These are phyloP conservation scores for Syrmaticus mikado DNA, from an alignment of 2,113 vertebrate species.

Conservation along the genomic window DNA sequence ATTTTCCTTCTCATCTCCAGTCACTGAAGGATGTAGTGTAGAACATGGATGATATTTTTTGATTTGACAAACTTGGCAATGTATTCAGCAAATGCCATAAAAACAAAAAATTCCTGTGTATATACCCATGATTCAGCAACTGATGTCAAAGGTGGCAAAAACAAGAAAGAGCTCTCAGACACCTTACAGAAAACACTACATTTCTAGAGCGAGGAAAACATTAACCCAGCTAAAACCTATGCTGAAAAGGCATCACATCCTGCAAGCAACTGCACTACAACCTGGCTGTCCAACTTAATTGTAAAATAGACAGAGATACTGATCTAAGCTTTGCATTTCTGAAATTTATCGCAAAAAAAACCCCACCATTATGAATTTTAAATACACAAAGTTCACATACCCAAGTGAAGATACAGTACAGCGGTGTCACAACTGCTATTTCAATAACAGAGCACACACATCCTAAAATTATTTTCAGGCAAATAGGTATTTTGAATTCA, in stretches of 20 bases:
- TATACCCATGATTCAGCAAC: neutral
- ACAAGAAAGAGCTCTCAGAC: fast-evolving
- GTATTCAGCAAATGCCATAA: neutral
- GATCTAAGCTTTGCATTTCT: neutral
- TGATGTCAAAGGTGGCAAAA: neutral
- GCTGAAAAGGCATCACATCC: neutral
- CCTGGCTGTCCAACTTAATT: fast-evolving
- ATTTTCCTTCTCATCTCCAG: neutral
- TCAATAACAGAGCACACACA: neutral
- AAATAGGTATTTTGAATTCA: neutral
- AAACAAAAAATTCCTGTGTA: neutral
- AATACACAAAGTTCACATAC: neutral
- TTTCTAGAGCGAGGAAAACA: neutral
- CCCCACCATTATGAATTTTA: neutral
- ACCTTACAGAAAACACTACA: neutral
- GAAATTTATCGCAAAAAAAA: neutral
- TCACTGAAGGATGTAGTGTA: neutral
- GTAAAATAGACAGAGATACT: neutral
- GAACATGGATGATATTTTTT: neutral
- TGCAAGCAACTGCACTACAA: neutral
- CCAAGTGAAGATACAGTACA: neutral
- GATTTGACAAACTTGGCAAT: neutral
- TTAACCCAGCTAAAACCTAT: neutral
- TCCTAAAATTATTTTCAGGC: neutral
- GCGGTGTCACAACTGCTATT: neutral